A percentile compares a stretch with the other conserved stretches of the same genome.
These are phyloP conservation scores for Tolmerus cingulatus DNA, from an alignment of 2,888 invertebrate species.

Conservation along the genomic window DNA sequence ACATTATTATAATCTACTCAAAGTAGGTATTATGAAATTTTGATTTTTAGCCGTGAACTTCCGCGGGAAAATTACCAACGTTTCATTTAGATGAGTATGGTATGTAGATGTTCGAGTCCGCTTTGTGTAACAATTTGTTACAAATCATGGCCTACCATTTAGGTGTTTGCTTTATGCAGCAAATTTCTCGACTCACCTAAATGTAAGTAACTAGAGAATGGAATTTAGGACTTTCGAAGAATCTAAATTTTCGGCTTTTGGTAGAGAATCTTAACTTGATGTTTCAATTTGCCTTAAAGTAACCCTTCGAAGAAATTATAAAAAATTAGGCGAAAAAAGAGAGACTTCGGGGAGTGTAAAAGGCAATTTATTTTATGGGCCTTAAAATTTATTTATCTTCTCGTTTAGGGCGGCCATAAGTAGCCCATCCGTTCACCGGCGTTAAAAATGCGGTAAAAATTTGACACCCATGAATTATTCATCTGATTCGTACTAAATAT, in stretches of 20 bases:
- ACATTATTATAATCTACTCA: no score
- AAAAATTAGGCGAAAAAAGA: neutral
- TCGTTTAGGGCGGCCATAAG: neutral
- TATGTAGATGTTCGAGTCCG: no score
- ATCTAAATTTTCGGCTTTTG: neutral
- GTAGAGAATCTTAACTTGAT: neutral
- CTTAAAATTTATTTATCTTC: conserved; percentile 22
- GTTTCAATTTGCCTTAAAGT: neutral
- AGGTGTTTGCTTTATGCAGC: neutral
- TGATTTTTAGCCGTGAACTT: no score
- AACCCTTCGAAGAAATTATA: conserved; percentile 2
- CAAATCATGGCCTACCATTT: no score
- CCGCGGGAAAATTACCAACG: no score
- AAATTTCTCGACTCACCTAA: no score
- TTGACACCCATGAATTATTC: conserved; percentile 31
- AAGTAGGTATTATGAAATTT: no score
- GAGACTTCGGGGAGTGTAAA: neutral
- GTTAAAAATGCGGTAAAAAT: conserved; percentile 28
- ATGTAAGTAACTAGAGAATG: no score
- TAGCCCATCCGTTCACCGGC: neutral
- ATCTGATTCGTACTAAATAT: neutral
- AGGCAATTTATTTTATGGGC: conserved; percentile 26
- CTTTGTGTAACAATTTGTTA: no score
- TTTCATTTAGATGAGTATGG: no score
- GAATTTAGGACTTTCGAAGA: no score